Percentiles rank a stretch among this genome's conserved stretches.
These are phyloP conservation scores for Glaucidium brasilianum DNA, from an alignment of 2,113 vertebrate species.

Conservation along the genomic window DNA sequence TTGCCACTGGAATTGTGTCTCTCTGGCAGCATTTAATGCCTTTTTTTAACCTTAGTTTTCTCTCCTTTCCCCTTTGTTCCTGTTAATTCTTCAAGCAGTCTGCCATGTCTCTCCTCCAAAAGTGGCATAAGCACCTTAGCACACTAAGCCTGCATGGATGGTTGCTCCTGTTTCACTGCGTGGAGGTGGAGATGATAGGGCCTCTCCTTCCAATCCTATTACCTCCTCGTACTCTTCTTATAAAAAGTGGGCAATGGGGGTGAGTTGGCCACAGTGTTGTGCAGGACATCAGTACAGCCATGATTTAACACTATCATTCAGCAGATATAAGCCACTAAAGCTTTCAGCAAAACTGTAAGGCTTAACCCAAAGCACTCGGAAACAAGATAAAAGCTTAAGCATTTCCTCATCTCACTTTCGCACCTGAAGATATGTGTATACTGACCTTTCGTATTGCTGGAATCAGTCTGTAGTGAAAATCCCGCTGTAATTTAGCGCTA, in stretches of 20 bases:
- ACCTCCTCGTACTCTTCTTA: not conserved
- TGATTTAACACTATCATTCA: slow-evolving; percentile 50
- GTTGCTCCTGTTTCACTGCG: not conserved
- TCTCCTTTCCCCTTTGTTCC: not conserved
- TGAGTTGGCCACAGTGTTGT: not conserved
- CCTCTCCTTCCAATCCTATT: slow-evolving; percentile 21
- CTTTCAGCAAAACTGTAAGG: slow-evolving; percentile 57
- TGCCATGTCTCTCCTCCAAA: not conserved
- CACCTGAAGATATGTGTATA: slow-evolving; percentile 46
- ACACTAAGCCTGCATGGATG: not conserved
- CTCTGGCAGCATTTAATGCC: not conserved
- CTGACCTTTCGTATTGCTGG: slow-evolving; percentile 63
- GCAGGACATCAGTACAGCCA: not conserved
- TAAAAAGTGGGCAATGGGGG: not conserved
- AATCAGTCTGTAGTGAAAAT: slow-evolving; percentile 48
- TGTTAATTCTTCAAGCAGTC: not conserved
- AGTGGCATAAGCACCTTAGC: not conserved
- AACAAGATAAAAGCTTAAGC: slow-evolving; percentile 70
- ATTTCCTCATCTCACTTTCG: slow-evolving; percentile 19
- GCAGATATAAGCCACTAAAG: slow-evolving; percentile 54
- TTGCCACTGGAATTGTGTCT: not conserved
- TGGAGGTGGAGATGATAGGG: not conserved
- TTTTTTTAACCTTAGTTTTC: not conserved
- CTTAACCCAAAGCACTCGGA: slow-evolving; percentile 64
- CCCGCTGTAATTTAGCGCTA: slow-evolving; percentile 54